These are phyloP conservation scores for Poecilia wingei DNA, from an alignment of 2,797 vertebrate species.

Conservation along the genomic window DNA sequence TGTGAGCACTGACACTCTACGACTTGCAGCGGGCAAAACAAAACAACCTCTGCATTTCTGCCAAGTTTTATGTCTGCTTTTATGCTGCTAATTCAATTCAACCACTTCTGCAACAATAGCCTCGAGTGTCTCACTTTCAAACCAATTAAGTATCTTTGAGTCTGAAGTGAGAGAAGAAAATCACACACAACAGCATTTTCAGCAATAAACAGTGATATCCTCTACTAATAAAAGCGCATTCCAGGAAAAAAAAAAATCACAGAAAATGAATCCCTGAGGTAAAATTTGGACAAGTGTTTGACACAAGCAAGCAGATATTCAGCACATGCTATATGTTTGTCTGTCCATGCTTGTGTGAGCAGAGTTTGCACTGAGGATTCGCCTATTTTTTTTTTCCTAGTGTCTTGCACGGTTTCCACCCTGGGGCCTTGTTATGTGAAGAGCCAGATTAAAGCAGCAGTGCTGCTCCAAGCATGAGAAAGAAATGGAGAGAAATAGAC, in stretches of 20 bases:
- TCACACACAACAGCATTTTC: conserved; percentile 26
- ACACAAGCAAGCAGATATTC: conserved; percentile 46
- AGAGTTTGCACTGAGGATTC: conserved; percentile 27
- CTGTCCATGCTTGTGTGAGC: conserved; percentile 7
- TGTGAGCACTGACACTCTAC: background rate
- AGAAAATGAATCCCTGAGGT: conserved; percentile 48
- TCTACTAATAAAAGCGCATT: conserved; percentile 45
- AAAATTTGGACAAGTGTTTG: conserved; percentile 43
- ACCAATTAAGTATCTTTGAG: conserved; percentile 43
- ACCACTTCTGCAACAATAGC: conserved; percentile 20
- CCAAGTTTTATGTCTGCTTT: conserved; percentile 16
- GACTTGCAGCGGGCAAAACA: background rate
- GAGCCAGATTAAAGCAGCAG: conserved; percentile 66
- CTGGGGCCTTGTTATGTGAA: conserved; percentile 72
- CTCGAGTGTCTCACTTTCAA: conserved; percentile 36
- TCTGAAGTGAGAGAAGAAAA: conserved; percentile 7
- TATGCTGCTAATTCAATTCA: conserved; percentile 31
- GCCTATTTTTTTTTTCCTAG: conserved; percentile 16
- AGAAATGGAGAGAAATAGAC: conserved; percentile 36
- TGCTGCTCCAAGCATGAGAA: conserved; percentile 50
- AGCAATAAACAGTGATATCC: conserved; percentile 32
- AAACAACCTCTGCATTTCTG: background rate
- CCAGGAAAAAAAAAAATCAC: conserved; percentile 18
- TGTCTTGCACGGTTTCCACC: conserved; percentile 49
- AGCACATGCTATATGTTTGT: conserved; percentile 42